phyloP scores from a whole-genome alignment of 2,888 invertebrate genomes.

The Plemyria rubiginata region DNA sequence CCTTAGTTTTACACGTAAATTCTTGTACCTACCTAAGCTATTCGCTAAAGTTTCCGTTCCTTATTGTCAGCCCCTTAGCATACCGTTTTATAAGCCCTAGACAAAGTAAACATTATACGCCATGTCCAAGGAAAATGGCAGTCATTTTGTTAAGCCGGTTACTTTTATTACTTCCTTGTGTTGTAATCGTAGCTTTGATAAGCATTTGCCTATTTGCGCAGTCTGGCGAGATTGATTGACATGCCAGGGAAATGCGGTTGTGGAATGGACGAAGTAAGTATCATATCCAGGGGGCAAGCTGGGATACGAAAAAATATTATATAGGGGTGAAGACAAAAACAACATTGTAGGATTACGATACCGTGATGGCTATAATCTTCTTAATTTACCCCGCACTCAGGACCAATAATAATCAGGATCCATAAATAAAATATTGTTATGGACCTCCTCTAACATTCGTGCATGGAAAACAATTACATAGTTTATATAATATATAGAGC shows the following conservation, averaged over 20 bases:
- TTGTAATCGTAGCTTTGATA: slow-evolving; percentile 36
- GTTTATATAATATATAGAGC: no score
- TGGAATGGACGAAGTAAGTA: slow-evolving; percentile 30
- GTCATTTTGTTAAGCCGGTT: slow-evolving; percentile 33
- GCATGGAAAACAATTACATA: no score
- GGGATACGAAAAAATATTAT: neutral
- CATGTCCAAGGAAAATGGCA: slow-evolving; percentile 28
- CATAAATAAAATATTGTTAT: no score
- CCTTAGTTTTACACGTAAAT: neutral
- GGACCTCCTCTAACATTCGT: no score
- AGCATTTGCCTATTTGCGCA: slow-evolving; percentile 38
- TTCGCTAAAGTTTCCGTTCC: neutral
- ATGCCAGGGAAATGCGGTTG: slow-evolving; percentile 42
- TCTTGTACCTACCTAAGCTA: neutral
- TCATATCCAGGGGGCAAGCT: slow-evolving; percentile 10
- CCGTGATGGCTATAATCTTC: neutral
- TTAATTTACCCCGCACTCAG: no score
- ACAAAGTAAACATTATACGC: slow-evolving; percentile 23
- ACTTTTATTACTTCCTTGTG: slow-evolving; percentile 36
- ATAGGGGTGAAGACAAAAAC: neutral
- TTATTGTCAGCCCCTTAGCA: slow-evolving; percentile 1
- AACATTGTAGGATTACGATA: neutral
- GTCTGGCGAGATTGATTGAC: slow-evolving; percentile 45
- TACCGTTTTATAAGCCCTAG: slow-evolving; percentile 10
- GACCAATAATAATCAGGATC: no score